These are phyloP conservation scores for Theretra japonica DNA, from an alignment of 2,888 invertebrate genomes.

Conservation along the genomic window DNA sequence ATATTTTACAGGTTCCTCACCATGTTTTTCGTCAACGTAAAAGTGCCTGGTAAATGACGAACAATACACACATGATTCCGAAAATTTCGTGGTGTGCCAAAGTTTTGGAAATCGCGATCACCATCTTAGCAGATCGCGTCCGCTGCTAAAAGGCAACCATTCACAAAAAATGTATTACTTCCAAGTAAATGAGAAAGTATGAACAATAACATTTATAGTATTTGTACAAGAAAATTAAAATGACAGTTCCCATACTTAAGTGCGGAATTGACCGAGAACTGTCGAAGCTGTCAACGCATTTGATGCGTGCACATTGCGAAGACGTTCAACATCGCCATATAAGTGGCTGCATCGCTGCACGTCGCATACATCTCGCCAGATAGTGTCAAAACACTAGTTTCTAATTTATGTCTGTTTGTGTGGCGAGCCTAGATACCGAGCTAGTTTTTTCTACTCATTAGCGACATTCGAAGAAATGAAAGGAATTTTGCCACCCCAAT, in stretches of 20 bases:
- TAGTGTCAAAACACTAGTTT: slow-evolving; percentile 52
- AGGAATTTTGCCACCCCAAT: not conserved
- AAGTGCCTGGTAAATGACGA: too few species aligned
- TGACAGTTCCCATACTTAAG: slow-evolving; percentile 5
- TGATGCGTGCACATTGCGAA: slow-evolving; percentile 27
- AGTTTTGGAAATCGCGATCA: too few species aligned
- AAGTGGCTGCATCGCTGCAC: slow-evolving; percentile 36
- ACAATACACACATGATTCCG: too few species aligned
- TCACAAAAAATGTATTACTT: too few species aligned
- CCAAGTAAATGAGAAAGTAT: too few species aligned
- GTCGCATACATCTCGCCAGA: slow-evolving; percentile 44
- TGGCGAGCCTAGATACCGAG: not conserved
- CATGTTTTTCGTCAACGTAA: too few species aligned
- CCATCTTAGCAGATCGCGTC: too few species aligned
- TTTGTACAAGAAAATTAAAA: slow-evolving; percentile 1
- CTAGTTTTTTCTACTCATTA: slow-evolving; percentile 3
- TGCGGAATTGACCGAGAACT: slow-evolving; percentile 42
- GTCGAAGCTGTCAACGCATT: slow-evolving; percentile 34
- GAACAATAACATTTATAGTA: slow-evolving; percentile 1
- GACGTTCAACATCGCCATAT: slow-evolving; percentile 37
- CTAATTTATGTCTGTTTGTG: slow-evolving; percentile 44
- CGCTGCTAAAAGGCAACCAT: too few species aligned
- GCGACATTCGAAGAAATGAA: not conserved
- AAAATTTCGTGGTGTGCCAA: too few species aligned
- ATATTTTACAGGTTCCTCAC: too few species aligned